A percentile compares a stretch with the other conserved stretches of the same genome.
Evolutionary conservation across 2,888 invertebrate genomes (phyloP).

Genomic region (Pandemis cinnamomeana): DNA sequence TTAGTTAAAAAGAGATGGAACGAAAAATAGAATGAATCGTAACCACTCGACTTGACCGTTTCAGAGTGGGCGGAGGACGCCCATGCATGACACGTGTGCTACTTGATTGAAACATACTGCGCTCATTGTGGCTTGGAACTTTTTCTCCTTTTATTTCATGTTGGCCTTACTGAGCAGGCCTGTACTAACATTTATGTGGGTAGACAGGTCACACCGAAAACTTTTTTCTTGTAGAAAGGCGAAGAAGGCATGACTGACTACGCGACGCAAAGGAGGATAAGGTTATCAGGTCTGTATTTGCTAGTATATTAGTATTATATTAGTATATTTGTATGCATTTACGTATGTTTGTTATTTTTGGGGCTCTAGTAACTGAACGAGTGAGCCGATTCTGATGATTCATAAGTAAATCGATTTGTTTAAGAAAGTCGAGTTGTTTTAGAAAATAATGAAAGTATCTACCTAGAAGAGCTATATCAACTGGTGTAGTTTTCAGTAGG

Average conservation of each 20-base stretch:
- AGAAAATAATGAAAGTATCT: too few species aligned
- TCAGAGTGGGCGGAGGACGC: background rate
- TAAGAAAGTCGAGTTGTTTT: too few species aligned
- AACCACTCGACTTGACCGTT: conserved; percentile 1
- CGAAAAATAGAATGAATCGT: background rate
- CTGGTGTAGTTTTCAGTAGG: too few species aligned
- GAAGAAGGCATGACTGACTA: background rate
- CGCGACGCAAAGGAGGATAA: too few species aligned
- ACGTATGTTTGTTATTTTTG: too few species aligned
- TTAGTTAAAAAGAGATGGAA: background rate
- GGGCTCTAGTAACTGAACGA: too few species aligned
- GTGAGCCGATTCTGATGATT: too few species aligned
- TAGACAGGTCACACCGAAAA: background rate
- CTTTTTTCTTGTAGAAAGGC: background rate
- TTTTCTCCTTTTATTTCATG: conserved; percentile 16
- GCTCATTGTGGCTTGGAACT: conserved; percentile 14
- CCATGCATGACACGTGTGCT: conserved; percentile 19
- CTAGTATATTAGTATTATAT: too few species aligned
- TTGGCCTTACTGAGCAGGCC: background rate
- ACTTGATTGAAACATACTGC: conserved; percentile 29
- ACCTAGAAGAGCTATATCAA: too few species aligned
- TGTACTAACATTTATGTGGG: conserved; percentile 9
- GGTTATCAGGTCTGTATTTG: too few species aligned
- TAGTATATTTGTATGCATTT: too few species aligned
- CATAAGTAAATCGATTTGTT: too few species aligned